Base-by-base conservation (phyloP, 2,888 invertebrate genomes). In the Epirrita christyi region DNA sequence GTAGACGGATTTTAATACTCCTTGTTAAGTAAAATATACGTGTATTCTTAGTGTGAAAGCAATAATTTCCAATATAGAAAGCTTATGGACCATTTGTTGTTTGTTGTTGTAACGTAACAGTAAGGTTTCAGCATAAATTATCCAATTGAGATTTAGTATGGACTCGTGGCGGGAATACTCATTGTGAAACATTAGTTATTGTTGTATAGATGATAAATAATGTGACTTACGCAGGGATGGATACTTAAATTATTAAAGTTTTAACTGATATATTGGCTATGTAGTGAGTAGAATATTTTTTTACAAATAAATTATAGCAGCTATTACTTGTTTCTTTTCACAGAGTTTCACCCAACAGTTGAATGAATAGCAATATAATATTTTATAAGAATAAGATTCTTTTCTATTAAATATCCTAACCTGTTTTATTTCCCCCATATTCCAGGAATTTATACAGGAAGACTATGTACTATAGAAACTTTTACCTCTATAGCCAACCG, bases 271-370 rank as follows among this genome's bases (percentile, higher is more conserved):
- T 93, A 93, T 93, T 93, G 93, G 93, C 93, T 94, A 93, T 93
- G 93, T 93, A 93, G 93, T 93, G 91, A 90, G 93, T 93, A 94
- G 93, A 93, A 93, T 94, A 94, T 94, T 94, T 94, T 94, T 94
- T 94, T 94, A 94, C 94, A 93, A 93, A 94, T 93, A 94, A 94
- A 94, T 88, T 87, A 90, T 92, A 92, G 92, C 92, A 92, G 92
- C 92, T 92, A 92, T 49, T 21, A 21, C 21, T 59, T 81, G 76
- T 64, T 52, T 59, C 47, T 52, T n/a, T 38, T 42, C 29, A 10
- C 55, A 42, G 15, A 15, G 27, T 13, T 13, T 43, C 29, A 9
- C 21, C 21, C n/a, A n/a, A n/a, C n/a, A n/a, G n/a, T n/a, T n/a
- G n/a, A n/a, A n/a, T n/a, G n/a, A n/a, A n/a, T n/a, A n/a, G n/a